Conservation (phyloP, 2,797 vertebrate genomes). For the Cyprinella venusta region DNA sequence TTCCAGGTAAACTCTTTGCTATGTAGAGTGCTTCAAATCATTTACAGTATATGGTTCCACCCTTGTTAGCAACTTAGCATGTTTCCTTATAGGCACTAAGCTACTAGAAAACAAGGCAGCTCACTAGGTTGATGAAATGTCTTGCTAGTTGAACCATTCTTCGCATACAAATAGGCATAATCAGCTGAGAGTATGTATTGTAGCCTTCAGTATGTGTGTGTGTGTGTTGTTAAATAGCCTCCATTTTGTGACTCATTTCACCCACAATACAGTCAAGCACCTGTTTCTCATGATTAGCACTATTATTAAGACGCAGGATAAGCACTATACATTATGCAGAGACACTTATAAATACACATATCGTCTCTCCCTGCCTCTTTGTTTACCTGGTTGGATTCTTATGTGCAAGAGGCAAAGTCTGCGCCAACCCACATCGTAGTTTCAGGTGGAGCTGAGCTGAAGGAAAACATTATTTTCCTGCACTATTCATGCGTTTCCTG, state of each 20-base stretch:
- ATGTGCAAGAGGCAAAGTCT: background rate
- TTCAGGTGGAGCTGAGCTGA: background rate
- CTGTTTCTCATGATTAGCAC: constrained; percentile 2
- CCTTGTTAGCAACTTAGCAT: constrained; percentile 2
- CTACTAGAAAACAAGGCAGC: background rate
- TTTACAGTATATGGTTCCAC: too few relatives aligned
- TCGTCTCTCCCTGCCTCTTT: background rate
- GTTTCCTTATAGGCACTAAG: background rate
- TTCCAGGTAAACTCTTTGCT: background rate
- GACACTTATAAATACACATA: constrained; percentile 15
- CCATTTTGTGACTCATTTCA: constrained; percentile 33
- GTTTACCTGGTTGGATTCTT: background rate
- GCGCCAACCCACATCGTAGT: background rate
- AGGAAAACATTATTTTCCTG: background rate
- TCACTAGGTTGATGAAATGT: background rate
- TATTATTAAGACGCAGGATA: constrained; percentile 13
- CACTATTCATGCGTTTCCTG: background rate
- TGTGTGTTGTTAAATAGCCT: background rate
- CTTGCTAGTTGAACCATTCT: background rate
- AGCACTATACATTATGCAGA: constrained; percentile 16
- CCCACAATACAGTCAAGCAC: constrained; percentile 9
- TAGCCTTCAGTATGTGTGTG: constrained; percentile 3
- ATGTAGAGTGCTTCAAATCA: too few relatives aligned
- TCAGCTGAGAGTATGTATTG: background rate
- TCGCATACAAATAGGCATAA: background rate